Evolutionary conservation across 2,888 invertebrate species (phyloP), one percentile per base, ranked within the genome.

Genomic region (Kuschelorhynchus macadamiae): DNA sequence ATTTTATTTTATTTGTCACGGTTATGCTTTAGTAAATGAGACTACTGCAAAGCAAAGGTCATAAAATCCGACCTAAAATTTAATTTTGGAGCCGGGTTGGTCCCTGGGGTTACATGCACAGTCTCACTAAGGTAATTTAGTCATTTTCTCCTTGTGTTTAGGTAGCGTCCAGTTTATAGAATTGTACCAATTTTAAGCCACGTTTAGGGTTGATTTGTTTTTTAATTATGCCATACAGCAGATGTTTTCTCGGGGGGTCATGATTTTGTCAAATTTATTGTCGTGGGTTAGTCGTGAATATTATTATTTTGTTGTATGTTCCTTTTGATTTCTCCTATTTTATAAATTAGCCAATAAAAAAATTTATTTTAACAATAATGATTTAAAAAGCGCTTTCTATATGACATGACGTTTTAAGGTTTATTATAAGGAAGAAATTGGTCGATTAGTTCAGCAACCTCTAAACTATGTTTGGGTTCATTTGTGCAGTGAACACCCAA

Each of bases 121-220:
- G 64, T 73, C 14, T 41, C 41, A 21, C 55, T 21, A 18, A 17
- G 21, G 41, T 33, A 55, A 55, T 55, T 55, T 55, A 39, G 55
- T n/a, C 21, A 17, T 39, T 55, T 55, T 55, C 55, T 55, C 72
- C 71, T 70, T 72, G 70, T 75, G 77, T 78, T 78, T 77, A 77
- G 77, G 76, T 78, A 74, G 74, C 72, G 71, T 67, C 32, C 49
- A 47, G 46, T 53, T 60, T 33, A 53, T 46, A 46, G 33, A 66
- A 66, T 49, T 52, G 50, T 52, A 20, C 47, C 36, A 47, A 52
- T 61, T 61, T 61, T 32, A 41, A 62, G 50, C 60, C 49, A 52
- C 69, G 59, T 71, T 70, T 66, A 63, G 47, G 62, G 55, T 50
- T 47, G 66, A 63, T 63, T 63, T 63, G 61, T 60, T 69, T 59